Percentiles rank a stretch among this genome's conserved stretches.
These are phyloP conservation scores for Leucopsar rothschildi DNA, from an alignment of 2,113 vertebrate genomes.

Conservation along the genomic window DNA sequence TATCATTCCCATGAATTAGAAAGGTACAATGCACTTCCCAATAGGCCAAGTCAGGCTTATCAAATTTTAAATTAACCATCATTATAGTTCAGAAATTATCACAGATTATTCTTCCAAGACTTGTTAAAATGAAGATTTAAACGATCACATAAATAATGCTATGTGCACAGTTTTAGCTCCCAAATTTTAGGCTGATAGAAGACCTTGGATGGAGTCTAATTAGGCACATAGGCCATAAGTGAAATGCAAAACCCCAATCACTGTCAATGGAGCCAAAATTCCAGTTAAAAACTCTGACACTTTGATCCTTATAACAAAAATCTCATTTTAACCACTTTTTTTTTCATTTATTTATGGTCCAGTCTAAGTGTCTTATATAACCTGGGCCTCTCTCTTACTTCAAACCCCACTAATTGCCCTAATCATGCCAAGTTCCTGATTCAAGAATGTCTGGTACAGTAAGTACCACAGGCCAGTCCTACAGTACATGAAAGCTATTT, in stretches of 20 bases:
- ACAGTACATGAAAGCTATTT: not conserved
- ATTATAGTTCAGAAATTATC: not conserved
- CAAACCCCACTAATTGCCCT: not conserved
- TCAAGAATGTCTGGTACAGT: not conserved
- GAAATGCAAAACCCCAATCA: not conserved
- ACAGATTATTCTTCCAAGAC: not conserved
- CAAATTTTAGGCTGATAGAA: not conserved
- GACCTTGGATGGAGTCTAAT: not conserved
- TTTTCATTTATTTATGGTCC: not conserved
- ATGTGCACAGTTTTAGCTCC: not conserved
- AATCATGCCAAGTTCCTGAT: not conserved
- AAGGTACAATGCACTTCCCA: not conserved
- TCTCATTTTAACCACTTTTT: not conserved
- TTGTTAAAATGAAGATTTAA: not conserved
- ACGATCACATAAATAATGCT: not conserved
- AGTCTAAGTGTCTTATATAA: not conserved
- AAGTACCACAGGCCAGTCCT: not conserved
- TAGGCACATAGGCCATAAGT: not conserved
- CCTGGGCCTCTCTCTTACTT: not conserved
- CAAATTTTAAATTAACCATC: slow-evolving; percentile 1
- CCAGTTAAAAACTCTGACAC: not conserved
- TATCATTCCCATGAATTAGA: not conserved
- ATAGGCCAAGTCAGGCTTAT: not conserved
- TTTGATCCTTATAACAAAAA: not conserved
- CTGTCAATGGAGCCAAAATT: not conserved